Percentiles rank a stretch among this genome's conserved stretches.
Evolutionary conservation across 2,888 invertebrate genomes (phyloP).

Genomic region (Ophion costatus): DNA sequence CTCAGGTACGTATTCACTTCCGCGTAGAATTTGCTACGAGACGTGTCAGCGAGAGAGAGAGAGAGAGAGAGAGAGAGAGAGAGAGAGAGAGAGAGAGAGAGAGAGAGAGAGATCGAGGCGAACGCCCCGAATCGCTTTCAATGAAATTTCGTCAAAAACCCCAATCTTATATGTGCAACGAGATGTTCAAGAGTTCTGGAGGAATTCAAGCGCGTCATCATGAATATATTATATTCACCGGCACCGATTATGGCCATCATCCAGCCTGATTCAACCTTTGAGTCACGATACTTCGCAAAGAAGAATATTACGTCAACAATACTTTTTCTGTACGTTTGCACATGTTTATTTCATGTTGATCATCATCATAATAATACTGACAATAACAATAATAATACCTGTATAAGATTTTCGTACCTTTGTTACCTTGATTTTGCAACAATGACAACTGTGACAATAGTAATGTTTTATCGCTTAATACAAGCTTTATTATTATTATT

Average conservation of each 20-base stretch:
- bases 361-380: not conserved
- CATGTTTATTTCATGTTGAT: not conserved
- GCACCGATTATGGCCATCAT: constrained; percentile 26
- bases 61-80: not conserved
- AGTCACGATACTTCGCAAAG: constrained; percentile 39
- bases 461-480: too few species aligned
- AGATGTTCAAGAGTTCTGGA: not conserved
- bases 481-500: too few species aligned
- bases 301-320: constrained; percentile 54
- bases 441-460: too few species aligned
- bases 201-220: constrained; percentile 5
- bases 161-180: not conserved
- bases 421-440: too few species aligned
- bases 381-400: not conserved
- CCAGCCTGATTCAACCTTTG: constrained; percentile 21
- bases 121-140: constrained; percentile 20
- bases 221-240: constrained; percentile 42
- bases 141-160: constrained; percentile 34
- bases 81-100: not conserved
- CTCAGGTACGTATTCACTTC: constrained; percentile 27
- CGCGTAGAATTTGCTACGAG: constrained; percentile 34
- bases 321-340: constrained; percentile 21
- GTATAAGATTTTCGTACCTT: not conserved
- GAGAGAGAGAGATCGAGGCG: not conserved
- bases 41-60: not conserved